Conservation (phyloP, 2,797 vertebrate genomes). For the Sebastes itinus region DNA sequence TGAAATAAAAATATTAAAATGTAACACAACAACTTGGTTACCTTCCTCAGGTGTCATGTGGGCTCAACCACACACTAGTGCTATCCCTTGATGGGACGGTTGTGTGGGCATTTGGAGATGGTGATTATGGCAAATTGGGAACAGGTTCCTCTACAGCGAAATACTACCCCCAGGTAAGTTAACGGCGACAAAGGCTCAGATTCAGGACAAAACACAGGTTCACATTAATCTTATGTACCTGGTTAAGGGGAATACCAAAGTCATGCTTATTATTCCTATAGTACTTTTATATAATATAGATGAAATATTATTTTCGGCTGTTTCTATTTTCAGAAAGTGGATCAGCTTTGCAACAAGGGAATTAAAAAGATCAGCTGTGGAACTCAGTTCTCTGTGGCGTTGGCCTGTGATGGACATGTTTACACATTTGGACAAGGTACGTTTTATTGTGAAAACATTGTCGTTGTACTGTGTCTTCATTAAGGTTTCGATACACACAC, state of each 20-base stretch:
- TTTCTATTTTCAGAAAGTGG: constrained; percentile 80
- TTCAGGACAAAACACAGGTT: not conserved
- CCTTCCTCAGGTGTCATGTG: constrained; percentile 82
- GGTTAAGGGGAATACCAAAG: not conserved
- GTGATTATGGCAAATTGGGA: constrained; percentile 86
- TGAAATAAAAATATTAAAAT: not conserved
- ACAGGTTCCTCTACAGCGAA: constrained; percentile 85
- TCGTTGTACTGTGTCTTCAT: not conserved
- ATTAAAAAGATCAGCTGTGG: constrained; percentile 85
- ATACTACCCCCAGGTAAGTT: constrained; percentile 84
- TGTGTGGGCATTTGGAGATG: constrained; percentile 87
- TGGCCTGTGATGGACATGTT: constrained; percentile 83
- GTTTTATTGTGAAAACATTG: not conserved
- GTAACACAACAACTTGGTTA: not conserved
- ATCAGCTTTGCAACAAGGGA: constrained; percentile 84
- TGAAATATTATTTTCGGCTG: constrained; percentile 14
- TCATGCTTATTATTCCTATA: not conserved
- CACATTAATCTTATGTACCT: not conserved
- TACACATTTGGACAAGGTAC: constrained; percentile 88
- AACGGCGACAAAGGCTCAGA: not conserved
- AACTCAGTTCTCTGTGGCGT: constrained; percentile 85
- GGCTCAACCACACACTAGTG: constrained; percentile 86
- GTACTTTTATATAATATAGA: not conserved
- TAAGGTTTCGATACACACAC: not conserved
- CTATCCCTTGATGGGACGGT: constrained; percentile 83